Evolutionary conservation across 2,888 invertebrate species (phyloP).

Genomic region (Drosophila rellima): DNA sequence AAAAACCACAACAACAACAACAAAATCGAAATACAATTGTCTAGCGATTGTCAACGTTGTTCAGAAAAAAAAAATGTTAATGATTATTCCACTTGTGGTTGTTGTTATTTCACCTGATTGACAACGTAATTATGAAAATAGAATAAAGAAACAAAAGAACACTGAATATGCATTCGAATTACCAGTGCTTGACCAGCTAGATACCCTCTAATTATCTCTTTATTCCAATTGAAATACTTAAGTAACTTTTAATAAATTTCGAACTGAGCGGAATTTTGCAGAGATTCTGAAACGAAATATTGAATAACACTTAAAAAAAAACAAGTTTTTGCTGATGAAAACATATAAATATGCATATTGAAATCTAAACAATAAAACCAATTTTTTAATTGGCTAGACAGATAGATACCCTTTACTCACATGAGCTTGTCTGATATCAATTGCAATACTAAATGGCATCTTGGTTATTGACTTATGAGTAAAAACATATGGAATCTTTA

Average conservation of each 20-base stretch:
- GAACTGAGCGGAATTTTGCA: no score
- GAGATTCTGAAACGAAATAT: no score
- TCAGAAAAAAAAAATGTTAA: slow-evolving; percentile 7
- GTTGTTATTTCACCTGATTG: slow-evolving; percentile 33
- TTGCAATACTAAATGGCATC: no score
- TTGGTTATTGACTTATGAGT: no score
- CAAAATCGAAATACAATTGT: slow-evolving; percentile 12
- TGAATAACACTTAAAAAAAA: no score
- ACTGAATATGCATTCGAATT: background rate
- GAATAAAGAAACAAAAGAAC: slow-evolving; percentile 3
- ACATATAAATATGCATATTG: no score
- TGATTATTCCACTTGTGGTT: slow-evolving; percentile 19
- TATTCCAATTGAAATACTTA: background rate
- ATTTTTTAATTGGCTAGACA: no score
- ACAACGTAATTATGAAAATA: slow-evolving; percentile 35
- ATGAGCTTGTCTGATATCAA: no score
- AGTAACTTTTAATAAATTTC: background rate
- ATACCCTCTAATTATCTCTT: background rate
- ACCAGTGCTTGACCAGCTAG: background rate
- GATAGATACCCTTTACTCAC: no score
- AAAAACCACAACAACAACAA: background rate
- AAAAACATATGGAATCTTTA: no score
- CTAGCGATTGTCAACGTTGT: slow-evolving; percentile 24
- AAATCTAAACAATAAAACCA: no score
- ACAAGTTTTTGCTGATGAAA: no score